phyloP scores from a whole-genome alignment of 2,888 invertebrate genomes.

The Caenorhabditis zanzibari region DNA sequence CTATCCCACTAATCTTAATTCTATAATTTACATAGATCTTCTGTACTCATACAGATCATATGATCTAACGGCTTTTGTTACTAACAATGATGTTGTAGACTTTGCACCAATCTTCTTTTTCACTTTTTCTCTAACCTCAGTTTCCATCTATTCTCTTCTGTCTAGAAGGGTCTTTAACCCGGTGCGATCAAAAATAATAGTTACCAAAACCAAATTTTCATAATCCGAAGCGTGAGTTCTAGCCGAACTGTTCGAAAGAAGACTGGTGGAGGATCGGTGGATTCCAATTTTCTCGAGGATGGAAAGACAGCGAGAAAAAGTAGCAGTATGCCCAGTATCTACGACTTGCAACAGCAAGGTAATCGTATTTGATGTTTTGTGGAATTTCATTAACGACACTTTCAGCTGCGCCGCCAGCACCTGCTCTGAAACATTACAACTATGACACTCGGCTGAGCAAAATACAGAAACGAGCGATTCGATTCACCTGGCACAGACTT shows the following conservation, averaged over 20 bases:
- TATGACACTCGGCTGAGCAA: conserved; percentile 81
- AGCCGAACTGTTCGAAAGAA: conserved; percentile 81
- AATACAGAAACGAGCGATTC: conserved; percentile 80
- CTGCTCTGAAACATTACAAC: conserved; percentile 77
- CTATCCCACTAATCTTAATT: too few relatives aligned
- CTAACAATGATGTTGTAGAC: neutral
- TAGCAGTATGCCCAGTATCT: conserved; percentile 82
- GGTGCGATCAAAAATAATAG: neutral
- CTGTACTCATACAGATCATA: too few relatives aligned
- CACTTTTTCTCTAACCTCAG: neutral
- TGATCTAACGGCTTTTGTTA: too few relatives aligned
- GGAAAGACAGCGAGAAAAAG: conserved; percentile 73
- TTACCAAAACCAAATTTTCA: conserved; percentile 30
- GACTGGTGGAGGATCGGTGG: conserved; percentile 76
- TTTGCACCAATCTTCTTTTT: conserved; percentile 1
- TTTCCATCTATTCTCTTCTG: neutral
- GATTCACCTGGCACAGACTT: conserved; percentile 83
- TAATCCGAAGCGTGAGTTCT: conserved; percentile 54
- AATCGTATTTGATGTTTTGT: neutral
- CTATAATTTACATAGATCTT: too few relatives aligned
- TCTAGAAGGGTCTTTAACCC: neutral
- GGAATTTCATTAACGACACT: neutral
- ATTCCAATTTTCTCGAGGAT: conserved; percentile 64
- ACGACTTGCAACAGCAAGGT: conserved; percentile 73
- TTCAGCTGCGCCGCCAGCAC: conserved; percentile 53